These are phyloP conservation scores for Acropora tenuis DNA, from an alignment of 64 coral and sea anemone genomes.

Conservation along the genomic window DNA sequence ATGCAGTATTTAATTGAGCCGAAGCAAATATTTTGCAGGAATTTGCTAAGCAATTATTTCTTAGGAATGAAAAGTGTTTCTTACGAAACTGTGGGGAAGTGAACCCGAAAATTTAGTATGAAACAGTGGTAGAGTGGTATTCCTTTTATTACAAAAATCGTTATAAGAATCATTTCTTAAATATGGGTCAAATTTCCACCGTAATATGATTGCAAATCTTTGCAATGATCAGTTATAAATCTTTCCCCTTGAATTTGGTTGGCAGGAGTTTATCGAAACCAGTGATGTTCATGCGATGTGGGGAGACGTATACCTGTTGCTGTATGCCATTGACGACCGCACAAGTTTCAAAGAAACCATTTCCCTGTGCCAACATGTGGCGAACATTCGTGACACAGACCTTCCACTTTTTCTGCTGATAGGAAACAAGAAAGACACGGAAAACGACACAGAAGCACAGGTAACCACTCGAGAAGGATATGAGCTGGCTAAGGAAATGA, in stretches of 20 bases:
- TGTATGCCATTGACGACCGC: conserved; percentile 73
- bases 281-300: conserved; percentile 65
- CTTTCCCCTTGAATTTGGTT: background rate
- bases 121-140: no score
- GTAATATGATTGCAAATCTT: no score
- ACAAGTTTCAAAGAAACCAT: conserved; percentile 57
- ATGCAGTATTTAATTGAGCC: no score
- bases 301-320: conserved; percentile 71
- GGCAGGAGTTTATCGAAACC: conserved; percentile 49
- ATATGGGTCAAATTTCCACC: no score
- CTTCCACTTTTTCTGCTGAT: conserved; percentile 45
- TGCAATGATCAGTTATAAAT: no score
- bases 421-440: conserved; percentile 68
- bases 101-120: no score
- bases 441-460: conserved; percentile 50
- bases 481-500: conserved; percentile 30
- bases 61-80: no score
- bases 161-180: no score
- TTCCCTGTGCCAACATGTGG: conserved; percentile 19
- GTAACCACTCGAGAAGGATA: conserved; percentile 48
- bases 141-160: no score
- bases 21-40: no score
- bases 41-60: no score
- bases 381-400: conserved; percentile 25
- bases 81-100: no score